Percentiles rank a stretch among this genome's conserved stretches.
phyloP scores from a whole-genome alignment of 2,113 vertebrate genomes.

The Panthera uncia region DNA sequence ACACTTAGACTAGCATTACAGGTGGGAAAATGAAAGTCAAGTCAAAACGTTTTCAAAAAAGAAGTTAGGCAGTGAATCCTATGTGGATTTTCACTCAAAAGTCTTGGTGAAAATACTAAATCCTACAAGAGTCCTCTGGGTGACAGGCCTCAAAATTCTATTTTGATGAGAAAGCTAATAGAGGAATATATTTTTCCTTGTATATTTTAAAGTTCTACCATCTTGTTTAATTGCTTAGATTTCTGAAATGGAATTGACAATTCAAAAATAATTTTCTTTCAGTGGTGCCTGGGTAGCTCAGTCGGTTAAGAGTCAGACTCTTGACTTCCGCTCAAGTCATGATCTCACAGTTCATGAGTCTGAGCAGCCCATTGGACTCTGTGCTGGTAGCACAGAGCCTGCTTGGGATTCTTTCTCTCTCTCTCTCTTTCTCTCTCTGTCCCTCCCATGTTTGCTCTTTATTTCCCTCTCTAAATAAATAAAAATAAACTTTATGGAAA shows the following conservation, averaged over 20 bases:
- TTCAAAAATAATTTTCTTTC: background rate
- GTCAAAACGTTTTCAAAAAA: background rate
- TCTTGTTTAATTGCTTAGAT: background rate
- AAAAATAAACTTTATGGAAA: no score
- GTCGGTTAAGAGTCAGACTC: no score
- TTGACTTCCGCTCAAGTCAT: no score
- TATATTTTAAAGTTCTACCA: background rate
- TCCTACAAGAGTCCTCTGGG: background rate
- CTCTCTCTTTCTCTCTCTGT: no score
- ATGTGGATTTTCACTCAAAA: background rate
- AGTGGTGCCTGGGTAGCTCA: no score
- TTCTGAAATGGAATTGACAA: conserved; percentile 3
- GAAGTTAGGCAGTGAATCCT: background rate
- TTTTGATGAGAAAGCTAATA: background rate
- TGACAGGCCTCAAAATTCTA: background rate
- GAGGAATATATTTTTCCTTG: background rate
- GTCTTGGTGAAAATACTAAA: background rate
- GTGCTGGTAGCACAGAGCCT: no score
- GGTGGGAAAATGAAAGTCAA: background rate
- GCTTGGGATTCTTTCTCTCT: no score
- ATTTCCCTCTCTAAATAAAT: no score
- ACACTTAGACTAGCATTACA: background rate
- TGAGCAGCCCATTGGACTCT: no score
- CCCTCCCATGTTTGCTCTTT: no score
- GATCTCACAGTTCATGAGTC: no score